These are phyloP conservation scores for Tetragonula clypearis DNA, from an alignment of 1,140 invertebrate species.

Conservation along the genomic window DNA sequence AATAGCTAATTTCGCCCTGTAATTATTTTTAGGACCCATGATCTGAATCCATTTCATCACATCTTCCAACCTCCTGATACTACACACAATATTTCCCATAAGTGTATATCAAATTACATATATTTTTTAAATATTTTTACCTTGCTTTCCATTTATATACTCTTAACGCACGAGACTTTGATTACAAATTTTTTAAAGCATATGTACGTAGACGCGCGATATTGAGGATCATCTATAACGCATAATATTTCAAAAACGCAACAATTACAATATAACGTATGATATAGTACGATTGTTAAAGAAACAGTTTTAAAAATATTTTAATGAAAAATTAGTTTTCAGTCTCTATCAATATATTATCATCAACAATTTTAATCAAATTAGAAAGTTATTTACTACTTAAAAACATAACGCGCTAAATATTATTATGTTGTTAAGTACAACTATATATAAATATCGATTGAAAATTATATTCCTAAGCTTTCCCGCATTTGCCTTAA, in stretches of 20 bases:
- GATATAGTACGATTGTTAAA: not conserved
- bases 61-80: conserved; percentile 48
- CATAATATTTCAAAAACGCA: conserved; percentile 1
- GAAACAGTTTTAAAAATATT: not conserved
- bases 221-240: not conserved
- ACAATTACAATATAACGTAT: no score
- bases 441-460: not conserved
- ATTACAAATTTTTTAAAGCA: conserved; percentile 2
- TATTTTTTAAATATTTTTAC: conserved; percentile 30
- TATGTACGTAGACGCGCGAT: conserved; percentile 1
- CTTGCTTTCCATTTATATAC: conserved; percentile 25
- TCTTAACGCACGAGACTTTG: conserved; percentile 11
- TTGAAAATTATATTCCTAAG: not conserved
- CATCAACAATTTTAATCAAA: not conserved
- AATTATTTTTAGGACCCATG: conserved; percentile 67
- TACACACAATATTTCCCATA: conserved; percentile 26
- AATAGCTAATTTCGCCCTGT: conserved; percentile 45
- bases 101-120: conserved; percentile 25
- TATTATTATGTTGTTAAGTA: not conserved
- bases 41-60: conserved; percentile 61
- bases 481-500: not conserved
- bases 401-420: not conserved
- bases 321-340: not conserved
- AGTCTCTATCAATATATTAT: not conserved
- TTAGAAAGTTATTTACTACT: not conserved